Evolutionary conservation across 1,140 invertebrate genomes (phyloP), one percentile per base, ranked within the genome.

Genomic region (Trachymyrmex cornetzi): DNA sequence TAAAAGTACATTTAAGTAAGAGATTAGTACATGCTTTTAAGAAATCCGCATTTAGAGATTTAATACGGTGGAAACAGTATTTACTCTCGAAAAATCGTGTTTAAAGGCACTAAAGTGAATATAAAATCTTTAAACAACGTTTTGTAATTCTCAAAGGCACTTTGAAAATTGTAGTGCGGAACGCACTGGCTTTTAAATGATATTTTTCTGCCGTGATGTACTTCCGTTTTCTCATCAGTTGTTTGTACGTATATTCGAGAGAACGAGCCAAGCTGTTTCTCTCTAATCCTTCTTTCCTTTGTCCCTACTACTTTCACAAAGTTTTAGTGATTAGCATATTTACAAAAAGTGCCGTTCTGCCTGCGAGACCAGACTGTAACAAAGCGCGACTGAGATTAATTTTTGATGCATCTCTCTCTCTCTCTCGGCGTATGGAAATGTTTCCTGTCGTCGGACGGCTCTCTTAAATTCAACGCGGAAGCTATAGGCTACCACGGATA

Each of bases 251-350:
- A 79, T 66, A n/a, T 34, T 11, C 38, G 24, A 50, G 44, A 77
- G 27, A 34, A 14, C 48, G n/a, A 30, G 24, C 27, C 30, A 22
- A 11, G 50, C 11, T 22, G 44, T 66, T 79, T 53, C 44, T 3
- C 55, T 38, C 30, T 80, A 80, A 79, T 80, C n/a, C 24, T 57
- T 66, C 34, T 44, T 57, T 19, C 34, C 27, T 85, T 48, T 77
- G 38, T 85, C 5, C n/a, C 57, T 12, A 44, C 38, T 24, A 53
- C 19, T 64, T 85, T n/a, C 19, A 63, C 14, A 77, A 85, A 85
- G 24, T 63, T 84, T 77, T 44, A 48, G 22, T 74, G 81, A 87
- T 88, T 75, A 88, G 57, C 86, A 87, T 88, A 88, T 89, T 88
- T 85, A 77, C 75, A 87, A 88, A 89, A 88, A 79, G 27, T 24